phyloP scores from a whole-genome alignment of 2,797 vertebrate genomes.

The Darevskia nairensis region DNA sequence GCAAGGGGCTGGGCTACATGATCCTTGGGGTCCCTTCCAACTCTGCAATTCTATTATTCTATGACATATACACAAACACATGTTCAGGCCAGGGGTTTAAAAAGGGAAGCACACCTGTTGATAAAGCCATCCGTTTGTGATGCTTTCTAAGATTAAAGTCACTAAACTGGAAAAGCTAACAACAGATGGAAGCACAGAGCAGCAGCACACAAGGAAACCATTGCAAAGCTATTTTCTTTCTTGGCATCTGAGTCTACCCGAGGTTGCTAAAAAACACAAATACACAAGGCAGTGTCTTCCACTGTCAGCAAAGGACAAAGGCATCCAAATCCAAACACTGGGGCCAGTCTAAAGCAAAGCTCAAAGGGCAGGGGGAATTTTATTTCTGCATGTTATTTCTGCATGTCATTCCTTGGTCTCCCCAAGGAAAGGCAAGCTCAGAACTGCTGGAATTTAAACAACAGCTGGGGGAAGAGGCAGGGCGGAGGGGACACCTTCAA shows the following conservation, averaged over 20 bases:
- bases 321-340: background rate
- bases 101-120: background rate
- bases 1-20: too few species aligned
- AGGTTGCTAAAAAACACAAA: background rate
- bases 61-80: too few species aligned
- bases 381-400: background rate
- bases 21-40: too few species aligned
- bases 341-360: background rate
- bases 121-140: background rate
- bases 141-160: background rate
- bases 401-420: background rate
- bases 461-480: background rate
- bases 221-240: background rate
- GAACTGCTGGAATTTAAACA: conserved; percentile 14
- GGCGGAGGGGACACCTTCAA: background rate
- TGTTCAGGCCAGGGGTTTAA: background rate
- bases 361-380: background rate
- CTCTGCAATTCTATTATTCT: too few species aligned
- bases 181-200: background rate
- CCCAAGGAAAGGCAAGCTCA: conserved; percentile 11
- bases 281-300: background rate
- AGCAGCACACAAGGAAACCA: conserved; percentile 9
- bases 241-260: background rate
- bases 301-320: background rate
- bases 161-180: conserved; percentile 6